Evolutionary conservation across 2,797 vertebrate genomes (phyloP), one percentile per base, ranked within the genome.

Genomic region (Danio jaintianensis): DNA sequence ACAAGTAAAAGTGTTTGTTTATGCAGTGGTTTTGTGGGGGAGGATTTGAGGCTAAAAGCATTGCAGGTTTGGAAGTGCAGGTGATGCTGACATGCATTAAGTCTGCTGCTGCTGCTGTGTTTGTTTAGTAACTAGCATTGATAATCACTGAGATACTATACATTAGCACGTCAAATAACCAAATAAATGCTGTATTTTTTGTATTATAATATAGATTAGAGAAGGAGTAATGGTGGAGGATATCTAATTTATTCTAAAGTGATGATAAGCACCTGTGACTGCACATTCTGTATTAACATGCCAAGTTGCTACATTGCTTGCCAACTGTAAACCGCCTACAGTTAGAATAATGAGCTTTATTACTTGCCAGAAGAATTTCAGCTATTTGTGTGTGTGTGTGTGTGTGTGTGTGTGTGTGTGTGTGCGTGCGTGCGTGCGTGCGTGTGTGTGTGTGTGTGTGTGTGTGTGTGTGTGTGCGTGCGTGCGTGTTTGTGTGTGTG

Each of bases 1-100:
- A 86, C 85, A 88, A 87, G 89, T 88, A 88, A 93, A 92, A 81
- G 73, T 64, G 56, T 71, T 59, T 76, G 74, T 77, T 73, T 84
- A 74, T 69, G 62, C 42, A 38, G 9, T 5, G 55, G 53, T 43
- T 45, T 63, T 40, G 58, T 56, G 20, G 11, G 48, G 36, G 48
- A 53, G 36, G 29, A 38, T 42, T 76, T 53, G 48, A 74, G 15
- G 22, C 72, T 70, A 50, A 22, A 52, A 53, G 72, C 11, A 2
- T 75, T 62, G 45, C 29, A 78, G 55, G 43, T 59, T 11, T 62
- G 36, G 20, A 40, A 70, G 67, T 29, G 53, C 6, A 78, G 55
- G 43, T 59, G 43, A 50, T 61, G 76, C 43, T 50, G 29, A 22
- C 22, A 78, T 45, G 40, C 40, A 67, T 68, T 43, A 58, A 9